Evolutionary conservation across 2,113 vertebrate genomes (phyloP).

Genomic region (Gobiocypris rarus): DNA sequence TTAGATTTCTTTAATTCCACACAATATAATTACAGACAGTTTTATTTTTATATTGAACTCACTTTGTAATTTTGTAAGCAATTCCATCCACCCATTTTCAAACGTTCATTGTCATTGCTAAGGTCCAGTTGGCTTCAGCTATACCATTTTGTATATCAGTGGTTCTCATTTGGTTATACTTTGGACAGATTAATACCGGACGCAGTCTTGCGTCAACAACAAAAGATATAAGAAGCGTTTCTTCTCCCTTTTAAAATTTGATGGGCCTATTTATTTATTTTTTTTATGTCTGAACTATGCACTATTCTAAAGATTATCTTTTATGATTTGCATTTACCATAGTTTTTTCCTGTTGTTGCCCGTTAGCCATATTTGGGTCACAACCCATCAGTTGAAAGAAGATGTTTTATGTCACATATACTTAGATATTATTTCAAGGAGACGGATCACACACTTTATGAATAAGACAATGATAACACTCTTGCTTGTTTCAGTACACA

Average conservation of each 20-base stretch:
- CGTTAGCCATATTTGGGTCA: not conserved
- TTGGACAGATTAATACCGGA: not conserved
- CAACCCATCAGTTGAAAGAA: not conserved
- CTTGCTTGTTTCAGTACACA: not conserved
- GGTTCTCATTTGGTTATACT: not conserved
- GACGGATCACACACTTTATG: constrained; percentile 77
- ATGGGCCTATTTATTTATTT: not conserved
- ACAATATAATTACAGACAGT: constrained; percentile 7
- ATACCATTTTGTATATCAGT: constrained; percentile 5
- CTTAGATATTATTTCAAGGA: constrained; percentile 66
- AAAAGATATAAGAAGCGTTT: not conserved
- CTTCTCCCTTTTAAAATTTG: not conserved
- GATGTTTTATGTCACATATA: not conserved
- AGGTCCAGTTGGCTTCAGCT: not conserved
- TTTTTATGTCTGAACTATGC: not conserved
- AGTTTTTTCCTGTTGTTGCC: not conserved
- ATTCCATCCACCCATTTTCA: not conserved
- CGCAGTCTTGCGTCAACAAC: not conserved
- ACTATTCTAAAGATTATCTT: not conserved
- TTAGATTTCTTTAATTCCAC: constrained; percentile 59
- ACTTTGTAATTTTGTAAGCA: constrained; percentile 50
- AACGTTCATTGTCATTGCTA: not conserved
- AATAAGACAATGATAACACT: constrained; percentile 25
- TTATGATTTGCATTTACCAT: not conserved
- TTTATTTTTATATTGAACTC: constrained; percentile 10